Evolutionary conservation across 2,888 invertebrate species (phyloP), one percentile per base, ranked within the genome.

Genomic region (Drosophila vallismaia): DNA sequence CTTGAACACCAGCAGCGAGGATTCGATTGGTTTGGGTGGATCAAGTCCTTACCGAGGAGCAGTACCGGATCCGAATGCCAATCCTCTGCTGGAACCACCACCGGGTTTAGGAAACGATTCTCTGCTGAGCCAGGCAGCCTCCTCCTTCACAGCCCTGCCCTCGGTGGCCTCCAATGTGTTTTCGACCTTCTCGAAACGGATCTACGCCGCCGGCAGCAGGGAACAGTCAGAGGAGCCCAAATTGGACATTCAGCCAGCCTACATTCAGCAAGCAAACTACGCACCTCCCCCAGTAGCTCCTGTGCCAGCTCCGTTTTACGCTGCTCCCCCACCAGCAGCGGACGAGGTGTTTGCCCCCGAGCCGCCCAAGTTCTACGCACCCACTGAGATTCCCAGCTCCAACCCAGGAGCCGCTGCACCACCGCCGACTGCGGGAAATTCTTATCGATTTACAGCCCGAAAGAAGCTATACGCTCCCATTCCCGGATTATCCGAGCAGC

Each of bases 391-490:
- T n/a, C 74, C 86, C 8, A n/a, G 45, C 8, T 1, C 64, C 12
- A 74, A 70, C 33, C 52, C 79, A 51, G 64, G 69, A 14, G 54
- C 71, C 0, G 9, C 64, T 7, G 14, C 51, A 7, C 79, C 85
- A 2, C 72, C 75, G 0, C 14, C 72, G 4, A 10, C 70, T 6
- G 53, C 58, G 14, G 84, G 67, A 4, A 49, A 94, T 76, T 93
- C 92, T 42, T 96, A 95, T 90, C 93, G 96, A 36, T 93, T 96
- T 58, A 92, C 94, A 0, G 94, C 94, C 4, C 94, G 94, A 78
- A 94, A 95, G 89, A 94, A 95, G 84, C 92, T 93, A 4, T 96
- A 97, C 90, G 96, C 96, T 0, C 95, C 94, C 82, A 94, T 95
- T 80, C 96, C 96, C 0, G 96, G 96, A 0, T 89, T 96, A 4